phyloP scores from a whole-genome alignment of 2,888 invertebrate species.

The Limnephilus marmoratus region DNA sequence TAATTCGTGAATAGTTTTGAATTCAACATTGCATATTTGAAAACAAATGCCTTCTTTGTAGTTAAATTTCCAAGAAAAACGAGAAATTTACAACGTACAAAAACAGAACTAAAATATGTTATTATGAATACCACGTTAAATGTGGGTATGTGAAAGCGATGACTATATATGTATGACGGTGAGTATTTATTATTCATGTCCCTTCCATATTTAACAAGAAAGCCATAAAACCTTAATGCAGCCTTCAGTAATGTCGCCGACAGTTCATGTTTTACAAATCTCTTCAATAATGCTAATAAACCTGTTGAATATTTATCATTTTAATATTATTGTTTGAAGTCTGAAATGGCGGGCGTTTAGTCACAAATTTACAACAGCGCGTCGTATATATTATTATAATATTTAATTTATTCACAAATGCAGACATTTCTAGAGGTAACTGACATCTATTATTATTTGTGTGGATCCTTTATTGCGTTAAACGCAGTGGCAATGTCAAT shows the following conservation, averaged over 20 bases:
- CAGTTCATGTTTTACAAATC: not conserved
- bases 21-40: too few species aligned
- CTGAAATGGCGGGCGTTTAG: not conserved
- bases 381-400: not conserved
- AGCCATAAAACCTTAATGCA: not conserved
- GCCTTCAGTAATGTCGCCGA: not conserved
- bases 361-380: not conserved
- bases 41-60: too few species aligned
- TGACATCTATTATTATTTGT: not conserved
- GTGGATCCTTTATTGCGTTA: not conserved
- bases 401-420: not conserved
- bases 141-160: too few species aligned
- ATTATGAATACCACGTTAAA: too few species aligned
- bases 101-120: too few species aligned
- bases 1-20: too few species aligned
- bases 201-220: not conserved
- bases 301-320: not conserved
- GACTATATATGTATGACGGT: not conserved
- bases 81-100: too few species aligned
- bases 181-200: not conserved
- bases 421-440: not conserved
- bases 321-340: not conserved
- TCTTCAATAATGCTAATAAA: not conserved
- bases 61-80: too few species aligned
- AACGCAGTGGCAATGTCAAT: not conserved